These are phyloP conservation scores for Drosophila busckii DNA, from an alignment of 1,140 invertebrate genomes.

Conservation along the genomic window DNA sequence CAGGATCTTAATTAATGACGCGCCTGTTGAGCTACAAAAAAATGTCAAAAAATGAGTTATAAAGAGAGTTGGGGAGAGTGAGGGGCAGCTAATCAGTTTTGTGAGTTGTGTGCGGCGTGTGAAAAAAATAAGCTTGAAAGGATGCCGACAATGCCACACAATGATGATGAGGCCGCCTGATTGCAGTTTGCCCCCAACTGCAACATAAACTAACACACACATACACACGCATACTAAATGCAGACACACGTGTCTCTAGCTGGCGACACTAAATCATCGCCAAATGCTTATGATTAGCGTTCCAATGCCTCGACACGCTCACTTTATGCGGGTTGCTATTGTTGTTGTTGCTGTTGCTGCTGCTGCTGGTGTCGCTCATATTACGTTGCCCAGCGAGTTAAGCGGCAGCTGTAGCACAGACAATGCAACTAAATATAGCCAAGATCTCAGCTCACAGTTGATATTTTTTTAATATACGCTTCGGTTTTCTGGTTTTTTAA, in stretches of 20 bases:
- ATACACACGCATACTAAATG: not conserved
- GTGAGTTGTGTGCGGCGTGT: constrained; percentile 48
- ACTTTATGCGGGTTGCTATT: constrained; percentile 32
- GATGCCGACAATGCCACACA: constrained; percentile 48
- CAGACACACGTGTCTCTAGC: constrained; percentile 54
- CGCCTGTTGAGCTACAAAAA: constrained; percentile 34
- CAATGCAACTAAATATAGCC: constrained; percentile 43
- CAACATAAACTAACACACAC: not conserved
- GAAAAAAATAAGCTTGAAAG: constrained; percentile 72
- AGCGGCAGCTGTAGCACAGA: constrained; percentile 51
- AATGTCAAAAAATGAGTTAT: constrained; percentile 9
- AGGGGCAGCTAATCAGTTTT: constrained; percentile 6
- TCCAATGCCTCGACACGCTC: constrained; percentile 36
- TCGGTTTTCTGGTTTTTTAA: constrained; percentile 50
- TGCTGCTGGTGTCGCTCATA: constrained; percentile 38
- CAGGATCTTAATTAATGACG: constrained; percentile 42
- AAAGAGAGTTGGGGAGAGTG: constrained; percentile 1
- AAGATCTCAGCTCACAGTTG: constrained; percentile 14
- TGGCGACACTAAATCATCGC: constrained; percentile 67
- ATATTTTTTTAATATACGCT: not conserved
- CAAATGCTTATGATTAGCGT: constrained; percentile 73
- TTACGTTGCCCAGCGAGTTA: constrained; percentile 60
- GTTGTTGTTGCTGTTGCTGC: constrained; percentile 1
- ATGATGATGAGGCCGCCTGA: constrained; percentile 12
- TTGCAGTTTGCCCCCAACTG: constrained; percentile 8